phyloP scores from a whole-genome alignment of 2,797 vertebrate species.

The Pangasius larnaudii region DNA sequence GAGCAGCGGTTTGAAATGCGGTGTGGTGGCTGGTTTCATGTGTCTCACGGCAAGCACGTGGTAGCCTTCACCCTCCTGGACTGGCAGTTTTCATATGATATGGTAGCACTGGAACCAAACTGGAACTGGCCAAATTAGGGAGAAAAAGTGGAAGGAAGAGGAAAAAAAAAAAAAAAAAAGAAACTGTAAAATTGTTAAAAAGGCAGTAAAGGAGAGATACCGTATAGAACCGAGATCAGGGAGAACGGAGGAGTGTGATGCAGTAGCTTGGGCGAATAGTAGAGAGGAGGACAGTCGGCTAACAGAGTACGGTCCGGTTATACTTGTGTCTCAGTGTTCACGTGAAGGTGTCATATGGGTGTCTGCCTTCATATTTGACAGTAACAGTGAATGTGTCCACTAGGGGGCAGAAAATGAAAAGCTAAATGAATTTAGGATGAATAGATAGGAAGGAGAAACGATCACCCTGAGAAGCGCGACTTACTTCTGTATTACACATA shows the following conservation, averaged over 20 bases:
- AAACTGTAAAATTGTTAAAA: neutral
- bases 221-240: neutral
- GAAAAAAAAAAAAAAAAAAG: neutral
- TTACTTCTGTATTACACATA: neutral
- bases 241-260: neutral
- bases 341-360: neutral
- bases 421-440: neutral
- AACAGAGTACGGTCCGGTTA: neutral
- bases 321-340: neutral
- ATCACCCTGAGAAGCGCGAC: neutral
- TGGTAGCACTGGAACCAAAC: no score
- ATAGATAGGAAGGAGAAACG: neutral
- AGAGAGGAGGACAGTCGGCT: neutral
- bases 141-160: neutral
- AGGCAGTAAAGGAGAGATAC: neutral
- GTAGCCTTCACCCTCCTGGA: neutral
- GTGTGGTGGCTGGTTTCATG: neutral
- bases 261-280: neutral
- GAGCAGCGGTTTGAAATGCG: neutral
- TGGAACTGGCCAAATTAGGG: neutral
- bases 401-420: conserved; percentile 21
- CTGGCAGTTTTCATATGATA: neutral
- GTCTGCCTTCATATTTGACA: neutral
- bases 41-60: no score
- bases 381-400: neutral